Evolutionary conservation across 1,140 invertebrate genomes (phyloP).

Genomic region (Bombus superbus): DNA sequence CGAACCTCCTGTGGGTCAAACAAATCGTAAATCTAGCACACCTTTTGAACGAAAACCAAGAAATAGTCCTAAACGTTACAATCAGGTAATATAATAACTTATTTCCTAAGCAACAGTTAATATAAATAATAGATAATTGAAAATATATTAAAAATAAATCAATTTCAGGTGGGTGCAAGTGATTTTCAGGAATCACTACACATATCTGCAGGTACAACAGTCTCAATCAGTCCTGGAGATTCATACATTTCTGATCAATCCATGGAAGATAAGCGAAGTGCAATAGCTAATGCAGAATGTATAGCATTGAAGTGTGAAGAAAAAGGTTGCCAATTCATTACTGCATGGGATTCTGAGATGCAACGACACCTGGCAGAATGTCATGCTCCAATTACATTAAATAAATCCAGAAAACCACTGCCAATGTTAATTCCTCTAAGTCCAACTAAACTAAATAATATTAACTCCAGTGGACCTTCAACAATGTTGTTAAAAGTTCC

Average conservation of each 20-base stretch:
- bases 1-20: conserved; percentile 88
- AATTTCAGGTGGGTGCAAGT: conserved; percentile 76
- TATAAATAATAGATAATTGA: no score
- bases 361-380: conserved; percentile 78
- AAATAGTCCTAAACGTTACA: conserved; percentile 81
- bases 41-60: conserved; percentile 81
- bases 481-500: conserved; percentile 76
- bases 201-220: conserved; percentile 49
- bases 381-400: conserved; percentile 72
- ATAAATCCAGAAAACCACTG: conserved; percentile 75
- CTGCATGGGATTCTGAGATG: conserved; percentile 83
- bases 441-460: conserved; percentile 56
- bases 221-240: conserved; percentile 48
- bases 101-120: not conserved
- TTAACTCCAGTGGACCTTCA: conserved; percentile 46
- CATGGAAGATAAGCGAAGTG: conserved; percentile 62
- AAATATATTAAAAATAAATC: not conserved
- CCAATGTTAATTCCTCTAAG: conserved; percentile 77
- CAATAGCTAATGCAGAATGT: conserved; percentile 75
- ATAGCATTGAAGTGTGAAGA: conserved; percentile 80
- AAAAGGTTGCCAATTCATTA: conserved; percentile 83
- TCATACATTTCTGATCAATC: conserved; percentile 55
- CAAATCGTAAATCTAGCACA: conserved; percentile 78
- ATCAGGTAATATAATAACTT: conserved; percentile 70
- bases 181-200: conserved; percentile 72